Conservation (phyloP, 2,888 invertebrate genomes). For the Drosophila helvetica region DNA sequence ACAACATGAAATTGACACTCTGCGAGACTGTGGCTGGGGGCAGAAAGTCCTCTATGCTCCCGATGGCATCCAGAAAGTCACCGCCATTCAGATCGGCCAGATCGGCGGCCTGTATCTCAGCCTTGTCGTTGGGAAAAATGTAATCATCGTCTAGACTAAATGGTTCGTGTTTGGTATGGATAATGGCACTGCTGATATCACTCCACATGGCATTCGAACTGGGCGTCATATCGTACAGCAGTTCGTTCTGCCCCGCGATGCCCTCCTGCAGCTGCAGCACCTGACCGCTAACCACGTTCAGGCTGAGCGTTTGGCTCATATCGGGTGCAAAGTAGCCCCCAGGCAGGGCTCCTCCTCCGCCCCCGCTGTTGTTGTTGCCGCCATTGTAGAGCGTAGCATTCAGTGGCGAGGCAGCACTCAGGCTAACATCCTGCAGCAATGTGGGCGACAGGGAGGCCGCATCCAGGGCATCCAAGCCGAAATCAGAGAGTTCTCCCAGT, state of each 20-base stretch:
- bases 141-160: conserved; percentile 94
- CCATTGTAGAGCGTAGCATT: conserved; percentile 68
- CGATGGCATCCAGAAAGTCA: conserved; percentile 89
- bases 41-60: conserved; percentile 91
- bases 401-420: conserved; percentile 79
- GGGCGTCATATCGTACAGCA: conserved; percentile 77
- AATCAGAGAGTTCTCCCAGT: conserved; percentile 82
- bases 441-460: conserved; percentile 83
- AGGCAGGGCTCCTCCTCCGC: conserved; percentile 27
- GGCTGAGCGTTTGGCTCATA: conserved; percentile 57
- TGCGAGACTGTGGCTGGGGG: conserved; percentile 61
- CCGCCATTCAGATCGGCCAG: conserved; percentile 94
- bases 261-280: conserved; percentile 52
- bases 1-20: conserved; percentile 75
- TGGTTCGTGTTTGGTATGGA: conserved; percentile 85
- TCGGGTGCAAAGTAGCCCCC: conserved; percentile 71
- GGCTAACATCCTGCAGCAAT: conserved; percentile 82
- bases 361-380: conserved; percentile 46
- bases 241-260: conserved; percentile 50
- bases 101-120: conserved; percentile 92
- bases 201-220: conserved; percentile 84
- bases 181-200: conserved; percentile 83
- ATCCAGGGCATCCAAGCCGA: conserved; percentile 82
- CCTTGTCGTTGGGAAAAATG: conserved; percentile 94
- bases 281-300: conserved; percentile 59